Percentiles rank a stretch among this genome's conserved stretches.
These are phyloP conservation scores for Acholoe squamosa DNA, from an alignment of 2,888 invertebrate genomes.

Conservation along the genomic window DNA sequence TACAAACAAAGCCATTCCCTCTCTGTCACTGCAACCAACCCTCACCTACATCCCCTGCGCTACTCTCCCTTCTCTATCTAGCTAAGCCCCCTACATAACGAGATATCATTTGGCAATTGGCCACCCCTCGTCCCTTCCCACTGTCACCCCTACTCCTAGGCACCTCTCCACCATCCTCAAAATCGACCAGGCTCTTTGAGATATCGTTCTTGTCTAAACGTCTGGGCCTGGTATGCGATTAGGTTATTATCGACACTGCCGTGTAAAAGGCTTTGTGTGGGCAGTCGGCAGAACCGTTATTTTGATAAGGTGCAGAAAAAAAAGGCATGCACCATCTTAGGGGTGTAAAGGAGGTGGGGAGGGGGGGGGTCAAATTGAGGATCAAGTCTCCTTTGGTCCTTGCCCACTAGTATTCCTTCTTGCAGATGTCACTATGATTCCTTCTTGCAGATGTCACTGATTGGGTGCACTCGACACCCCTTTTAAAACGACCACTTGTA, in stretches of 20 bases:
- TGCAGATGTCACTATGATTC: too few relatives aligned
- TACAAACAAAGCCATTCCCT: not conserved
- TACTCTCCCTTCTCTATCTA: not conserved
- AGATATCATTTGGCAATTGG: not conserved
- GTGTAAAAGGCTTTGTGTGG: not conserved
- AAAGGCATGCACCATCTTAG: not conserved
- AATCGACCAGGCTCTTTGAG: not conserved
- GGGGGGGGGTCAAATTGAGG: not conserved
- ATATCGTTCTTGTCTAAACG: not conserved
- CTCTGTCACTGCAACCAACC: not conserved
- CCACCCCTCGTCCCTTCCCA: not conserved
- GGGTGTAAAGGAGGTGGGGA: not conserved
- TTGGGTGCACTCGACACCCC: too few relatives aligned
- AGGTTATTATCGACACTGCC: slow-evolving; percentile 14
- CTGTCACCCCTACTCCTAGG: not conserved
- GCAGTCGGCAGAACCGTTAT: not conserved
- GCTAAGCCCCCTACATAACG: not conserved
- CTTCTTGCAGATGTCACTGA: too few relatives aligned
- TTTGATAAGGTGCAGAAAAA: not conserved
- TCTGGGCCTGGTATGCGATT: not conserved
- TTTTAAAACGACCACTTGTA: too few relatives aligned
- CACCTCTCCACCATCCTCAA: not conserved
- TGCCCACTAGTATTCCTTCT: too few relatives aligned
- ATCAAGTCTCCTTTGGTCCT: too few relatives aligned
- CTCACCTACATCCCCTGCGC: not conserved